Evolutionary conservation across 2,888 invertebrate genomes (phyloP).

Genomic region (Ectemnius continuus): DNA sequence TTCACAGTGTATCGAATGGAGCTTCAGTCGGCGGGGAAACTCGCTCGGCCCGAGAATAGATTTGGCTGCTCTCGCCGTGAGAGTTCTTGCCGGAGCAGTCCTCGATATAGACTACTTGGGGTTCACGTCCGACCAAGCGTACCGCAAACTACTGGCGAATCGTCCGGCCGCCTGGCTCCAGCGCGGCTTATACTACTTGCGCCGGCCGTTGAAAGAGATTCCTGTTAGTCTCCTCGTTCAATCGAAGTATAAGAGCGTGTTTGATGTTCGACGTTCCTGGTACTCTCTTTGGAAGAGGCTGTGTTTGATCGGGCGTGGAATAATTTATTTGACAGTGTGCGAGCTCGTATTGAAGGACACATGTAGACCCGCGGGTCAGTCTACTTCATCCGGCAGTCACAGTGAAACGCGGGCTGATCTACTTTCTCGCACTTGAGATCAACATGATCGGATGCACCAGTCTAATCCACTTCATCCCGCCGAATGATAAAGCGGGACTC

Average conservation of each 20-base stretch:
- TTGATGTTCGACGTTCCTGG: neutral
- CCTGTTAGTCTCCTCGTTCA: neutral
- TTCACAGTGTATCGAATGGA: too few relatives aligned
- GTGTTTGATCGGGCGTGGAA: neutral
- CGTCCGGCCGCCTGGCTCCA: neutral
- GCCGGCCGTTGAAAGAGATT: neutral
- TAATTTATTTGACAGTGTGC: neutral
- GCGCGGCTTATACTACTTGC: slow-evolving; percentile 2
- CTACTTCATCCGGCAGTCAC: neutral
- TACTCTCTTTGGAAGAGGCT: neutral
- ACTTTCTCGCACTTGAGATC: slow-evolving; percentile 5
- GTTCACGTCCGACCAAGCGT: neutral
- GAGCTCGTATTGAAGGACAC: neutral
- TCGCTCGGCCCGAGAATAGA: too few relatives aligned
- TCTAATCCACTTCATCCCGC: neutral
- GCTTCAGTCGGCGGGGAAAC: too few relatives aligned
- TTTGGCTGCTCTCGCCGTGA: neutral
- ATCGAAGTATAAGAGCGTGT: neutral
- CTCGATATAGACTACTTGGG: neutral
- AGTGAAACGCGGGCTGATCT: slow-evolving; percentile 14
- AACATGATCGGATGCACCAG: too few relatives aligned
- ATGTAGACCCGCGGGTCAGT: slow-evolving; percentile 4
- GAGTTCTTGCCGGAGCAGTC: neutral
- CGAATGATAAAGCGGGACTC: neutral
- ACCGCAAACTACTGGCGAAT: neutral